These are phyloP conservation scores for Drosophila lini DNA, from an alignment of 1,140 invertebrate species.

Conservation along the genomic window DNA sequence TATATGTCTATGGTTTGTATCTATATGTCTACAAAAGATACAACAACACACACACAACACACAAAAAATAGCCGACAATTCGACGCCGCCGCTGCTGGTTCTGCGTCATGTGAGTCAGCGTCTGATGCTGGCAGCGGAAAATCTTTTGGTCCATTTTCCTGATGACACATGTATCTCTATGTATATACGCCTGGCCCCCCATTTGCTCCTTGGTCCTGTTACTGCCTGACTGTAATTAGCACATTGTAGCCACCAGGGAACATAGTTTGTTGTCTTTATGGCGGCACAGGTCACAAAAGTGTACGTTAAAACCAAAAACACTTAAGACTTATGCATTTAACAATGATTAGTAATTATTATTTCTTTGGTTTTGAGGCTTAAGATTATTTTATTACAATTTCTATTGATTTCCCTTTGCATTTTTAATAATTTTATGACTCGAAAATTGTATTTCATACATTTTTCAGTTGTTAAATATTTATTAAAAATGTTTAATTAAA, in stretches of 20 bases:
- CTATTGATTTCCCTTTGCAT: background rate
- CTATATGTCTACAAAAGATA: slow-evolving; percentile 6
- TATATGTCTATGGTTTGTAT: background rate
- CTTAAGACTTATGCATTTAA: no score
- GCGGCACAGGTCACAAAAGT: slow-evolving; percentile 15
- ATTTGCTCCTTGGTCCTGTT: slow-evolving; percentile 60
- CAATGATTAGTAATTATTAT: no score
- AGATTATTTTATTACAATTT: background rate
- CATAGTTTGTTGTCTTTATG: slow-evolving; percentile 43
- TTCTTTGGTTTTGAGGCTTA: no score
- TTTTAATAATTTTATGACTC: background rate
- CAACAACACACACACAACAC: slow-evolving; percentile 2
- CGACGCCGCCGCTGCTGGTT: slow-evolving; percentile 62
- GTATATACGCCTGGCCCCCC: slow-evolving; percentile 24
- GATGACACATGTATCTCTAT: slow-evolving; percentile 27
- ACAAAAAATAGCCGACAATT: slow-evolving; percentile 63
- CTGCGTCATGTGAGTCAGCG: slow-evolving; percentile 79
- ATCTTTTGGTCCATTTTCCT: slow-evolving; percentile 48
- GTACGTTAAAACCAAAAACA: background rate
- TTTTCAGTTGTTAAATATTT: background rate
- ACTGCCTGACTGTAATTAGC: slow-evolving; percentile 70
- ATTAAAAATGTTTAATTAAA: background rate
- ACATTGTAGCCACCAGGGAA: slow-evolving; percentile 53
- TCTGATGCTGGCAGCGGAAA: slow-evolving; percentile 50
- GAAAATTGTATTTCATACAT: background rate